These are phyloP conservation scores for Manduca sexta DNA, from an alignment of 1,140 invertebrate species.

Conservation along the genomic window DNA sequence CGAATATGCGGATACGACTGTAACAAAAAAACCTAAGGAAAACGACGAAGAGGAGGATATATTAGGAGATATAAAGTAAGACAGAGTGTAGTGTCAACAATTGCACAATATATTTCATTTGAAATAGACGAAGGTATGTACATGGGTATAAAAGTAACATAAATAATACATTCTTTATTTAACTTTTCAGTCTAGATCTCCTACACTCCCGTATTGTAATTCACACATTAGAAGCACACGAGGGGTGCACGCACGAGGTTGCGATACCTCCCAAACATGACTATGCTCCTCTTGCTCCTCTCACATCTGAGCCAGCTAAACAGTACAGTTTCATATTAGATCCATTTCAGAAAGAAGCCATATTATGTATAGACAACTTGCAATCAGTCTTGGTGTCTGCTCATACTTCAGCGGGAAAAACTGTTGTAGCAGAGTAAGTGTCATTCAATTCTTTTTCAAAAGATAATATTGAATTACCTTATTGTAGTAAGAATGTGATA, in stretches of 20 bases:
- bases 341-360: constrained; percentile 98
- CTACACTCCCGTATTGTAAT: constrained; percentile 83
- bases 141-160: neutral
- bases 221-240: constrained; percentile 90
- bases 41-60: constrained; percentile 45
- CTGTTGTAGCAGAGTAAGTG: constrained; percentile 97
- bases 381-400: constrained; percentile 98
- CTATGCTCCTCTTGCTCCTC: constrained; percentile 82
- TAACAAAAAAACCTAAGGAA: constrained; percentile 36
- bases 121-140: no score
- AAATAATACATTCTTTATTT: neutral
- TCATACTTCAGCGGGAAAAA: constrained; percentile 99
- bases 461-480: no score
- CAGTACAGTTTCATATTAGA: constrained; percentile 97
- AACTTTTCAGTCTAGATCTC: constrained; percentile 74
- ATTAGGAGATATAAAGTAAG: constrained; percentile 53
- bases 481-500: no score
- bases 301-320: constrained; percentile 84
- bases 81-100: no score
- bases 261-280: constrained; percentile 90
- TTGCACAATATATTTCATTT: no score
- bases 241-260: constrained; percentile 94
- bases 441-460: constrained; percentile 1
- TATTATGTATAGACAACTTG: constrained; percentile 97
- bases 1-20: constrained; percentile 41